Percentiles rank a stretch among this genome's conserved stretches.
phyloP scores from a whole-genome alignment of 2,888 invertebrate genomes.

The Proisotoma minuta region DNA sequence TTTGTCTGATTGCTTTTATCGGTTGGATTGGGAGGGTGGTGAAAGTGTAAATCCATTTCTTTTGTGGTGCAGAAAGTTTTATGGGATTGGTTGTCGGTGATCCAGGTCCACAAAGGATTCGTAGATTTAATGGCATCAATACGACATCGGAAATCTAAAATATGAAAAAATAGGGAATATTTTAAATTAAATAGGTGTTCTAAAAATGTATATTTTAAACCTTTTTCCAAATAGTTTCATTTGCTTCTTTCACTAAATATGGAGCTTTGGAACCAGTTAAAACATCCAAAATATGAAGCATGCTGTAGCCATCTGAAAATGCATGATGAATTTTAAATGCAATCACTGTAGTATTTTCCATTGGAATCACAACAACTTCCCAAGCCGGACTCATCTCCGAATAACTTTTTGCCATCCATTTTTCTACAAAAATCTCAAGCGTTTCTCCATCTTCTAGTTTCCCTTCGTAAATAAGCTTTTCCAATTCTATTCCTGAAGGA shows the following conservation, averaged over 20 bases:
- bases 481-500: constrained; percentile 23
- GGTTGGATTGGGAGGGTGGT: constrained; percentile 21
- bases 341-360: constrained; percentile 18
- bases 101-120: constrained; percentile 24
- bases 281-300: constrained; percentile 32
- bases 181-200: not conserved
- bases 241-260: constrained; percentile 34
- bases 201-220: constrained; percentile 7
- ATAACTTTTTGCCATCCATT: constrained; percentile 32
- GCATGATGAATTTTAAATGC: constrained; percentile 39
- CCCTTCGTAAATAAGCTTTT: constrained; percentile 26
- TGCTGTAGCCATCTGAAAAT: constrained; percentile 36
- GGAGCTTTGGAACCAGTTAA: constrained; percentile 30
- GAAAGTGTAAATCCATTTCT: constrained; percentile 28
- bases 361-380: constrained; percentile 35
- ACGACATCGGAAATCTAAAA: constrained; percentile 26
- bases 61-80: constrained; percentile 24
- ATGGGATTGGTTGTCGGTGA: constrained; percentile 27
- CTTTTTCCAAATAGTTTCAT: constrained; percentile 24
- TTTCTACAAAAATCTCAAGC: constrained; percentile 24
- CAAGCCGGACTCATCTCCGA: constrained; percentile 28
- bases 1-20: constrained; percentile 30
- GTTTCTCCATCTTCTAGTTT: constrained; percentile 15
- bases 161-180: not conserved
- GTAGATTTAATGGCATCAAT: constrained; percentile 28